These are phyloP conservation scores for Orussus abietinus DNA, from an alignment of 1,140 invertebrate species.

Conservation along the genomic window DNA sequence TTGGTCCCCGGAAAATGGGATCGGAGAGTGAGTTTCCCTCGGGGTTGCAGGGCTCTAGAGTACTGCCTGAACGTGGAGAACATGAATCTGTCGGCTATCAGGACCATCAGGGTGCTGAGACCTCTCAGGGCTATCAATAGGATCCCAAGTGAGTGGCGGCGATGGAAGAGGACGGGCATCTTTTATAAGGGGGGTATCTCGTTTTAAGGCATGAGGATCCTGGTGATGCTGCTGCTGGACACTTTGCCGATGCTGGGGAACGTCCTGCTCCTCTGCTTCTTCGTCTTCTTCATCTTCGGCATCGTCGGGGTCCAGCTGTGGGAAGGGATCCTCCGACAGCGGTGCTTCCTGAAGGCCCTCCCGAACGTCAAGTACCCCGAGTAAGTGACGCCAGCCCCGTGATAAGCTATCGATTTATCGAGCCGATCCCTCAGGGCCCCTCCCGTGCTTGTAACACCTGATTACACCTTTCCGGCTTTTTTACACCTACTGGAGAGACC, in stretches of 20 bases:
- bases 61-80: slow-evolving; percentile 95
- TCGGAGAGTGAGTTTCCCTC: background rate
- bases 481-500: too few species aligned
- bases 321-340: slow-evolving; percentile 92
- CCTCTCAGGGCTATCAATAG: slow-evolving; percentile 97
- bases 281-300: slow-evolving; percentile 99
- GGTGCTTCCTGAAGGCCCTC: slow-evolving; percentile 78
- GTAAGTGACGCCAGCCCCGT: slow-evolving; percentile 65
- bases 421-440: too few species aligned
- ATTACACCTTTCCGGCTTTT: too few species aligned
- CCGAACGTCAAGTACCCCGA: slow-evolving; percentile 67
- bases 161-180: too few species aligned
- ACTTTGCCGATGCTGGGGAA: slow-evolving; percentile 99
- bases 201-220: slow-evolving; percentile 98
- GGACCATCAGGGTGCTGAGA: slow-evolving; percentile 94
- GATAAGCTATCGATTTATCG: too few species aligned
- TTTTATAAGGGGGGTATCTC: too few species aligned
- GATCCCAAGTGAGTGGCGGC: slow-evolving; percentile 98
- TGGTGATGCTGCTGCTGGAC: slow-evolving; percentile 98
- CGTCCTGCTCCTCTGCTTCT: slow-evolving; percentile 97
- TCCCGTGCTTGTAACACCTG: too few species aligned
- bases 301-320: slow-evolving; percentile 99
- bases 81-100: slow-evolving; percentile 95
- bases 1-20: too few species aligned
- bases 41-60: slow-evolving; percentile 77